Evolutionary conservation across 2,797 vertebrate species (phyloP), one percentile per base, ranked within the genome.

Genomic region (Bucorvus abyssinicus): DNA sequence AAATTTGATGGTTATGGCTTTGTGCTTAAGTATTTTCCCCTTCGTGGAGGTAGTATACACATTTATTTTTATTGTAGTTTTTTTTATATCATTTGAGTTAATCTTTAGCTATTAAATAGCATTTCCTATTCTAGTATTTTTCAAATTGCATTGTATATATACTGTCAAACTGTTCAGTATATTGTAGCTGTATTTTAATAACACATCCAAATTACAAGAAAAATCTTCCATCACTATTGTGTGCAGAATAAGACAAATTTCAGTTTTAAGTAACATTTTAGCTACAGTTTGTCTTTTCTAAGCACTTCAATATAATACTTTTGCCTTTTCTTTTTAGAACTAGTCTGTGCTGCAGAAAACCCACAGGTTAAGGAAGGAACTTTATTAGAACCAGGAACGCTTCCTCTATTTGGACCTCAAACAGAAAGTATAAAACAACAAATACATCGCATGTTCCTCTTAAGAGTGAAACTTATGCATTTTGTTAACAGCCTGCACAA

Each of bases 401-500:
- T 85, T 84, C 67, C 95, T 86, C 83, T 64, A 9, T 85, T 97
- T 89, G 95, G 94, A 61, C 40, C 84, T 2, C 97, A 94, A 27
- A 98, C 97, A 90, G 98, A 98, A 77, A 97, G 97, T 2, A 69
- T 98, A 67, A 98, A 98, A 85, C 99, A 99, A 68, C 99, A 99
- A 97, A 98, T 99, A 87, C 99, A 99, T 96, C 98, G 99, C 34
- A 99, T 99, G 99, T 99, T 99, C 95, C 98, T 99, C 80, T 96
- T 99, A 70, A 96, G 99, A 55, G 99, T 99, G 96, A 99, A 99
- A 97, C 99, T 99, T 56, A 99, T 99, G 99, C 99, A 99, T 96
- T 99, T 99, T 95, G 99, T 99, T 94, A 99, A 99, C 98, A 99
- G 99, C 81, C 97, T 99, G 24, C 99, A 99, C 98, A 99, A 99